Conservation (phyloP, 2,888 invertebrate genomes). For the Protodeltote pygarga region DNA sequence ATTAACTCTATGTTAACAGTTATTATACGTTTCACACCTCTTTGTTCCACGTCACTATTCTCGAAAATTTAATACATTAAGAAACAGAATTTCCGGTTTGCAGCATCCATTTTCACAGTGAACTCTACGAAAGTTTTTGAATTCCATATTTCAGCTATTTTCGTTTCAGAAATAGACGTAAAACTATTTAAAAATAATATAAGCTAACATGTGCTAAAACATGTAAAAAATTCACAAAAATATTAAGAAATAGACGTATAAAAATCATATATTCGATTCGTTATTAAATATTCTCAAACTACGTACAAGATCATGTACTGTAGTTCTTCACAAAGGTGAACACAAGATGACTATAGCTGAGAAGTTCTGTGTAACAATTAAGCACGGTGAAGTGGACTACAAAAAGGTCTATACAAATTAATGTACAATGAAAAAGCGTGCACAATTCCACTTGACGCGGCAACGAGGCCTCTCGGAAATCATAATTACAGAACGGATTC, state of each 20-base stretch:
- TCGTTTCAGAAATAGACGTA: too few relatives aligned
- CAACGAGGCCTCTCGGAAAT: conserved; percentile 30
- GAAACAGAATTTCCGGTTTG: not conserved
- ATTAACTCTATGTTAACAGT: too few relatives aligned
- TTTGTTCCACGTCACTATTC: too few relatives aligned
- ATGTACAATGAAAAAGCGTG: conserved; percentile 46
- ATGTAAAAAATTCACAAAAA: too few relatives aligned
- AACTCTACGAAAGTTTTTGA: conserved; percentile 13
- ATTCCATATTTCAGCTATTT: conserved; percentile 23
- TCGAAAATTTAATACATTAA: too few relatives aligned
- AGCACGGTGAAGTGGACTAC: conserved; percentile 42
- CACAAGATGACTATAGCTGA: conserved; percentile 43
- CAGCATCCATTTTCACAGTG: conserved; percentile 7
- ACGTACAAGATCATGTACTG: conserved; percentile 34
- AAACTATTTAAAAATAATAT: too few relatives aligned
- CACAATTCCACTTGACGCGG: conserved; percentile 49
- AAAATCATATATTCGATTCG: conserved; percentile 30
- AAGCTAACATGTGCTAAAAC: too few relatives aligned
- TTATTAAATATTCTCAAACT: conserved; percentile 33
- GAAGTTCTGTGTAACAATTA: conserved; percentile 49
- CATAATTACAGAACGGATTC: conserved; percentile 33
- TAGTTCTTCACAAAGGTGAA: conserved; percentile 24
- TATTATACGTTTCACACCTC: too few relatives aligned
- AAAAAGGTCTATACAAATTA: conserved; percentile 44
- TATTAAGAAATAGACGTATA: too few relatives aligned